Conservation (phyloP, 2,113 vertebrate genomes). For the Calypte anna region DNA sequence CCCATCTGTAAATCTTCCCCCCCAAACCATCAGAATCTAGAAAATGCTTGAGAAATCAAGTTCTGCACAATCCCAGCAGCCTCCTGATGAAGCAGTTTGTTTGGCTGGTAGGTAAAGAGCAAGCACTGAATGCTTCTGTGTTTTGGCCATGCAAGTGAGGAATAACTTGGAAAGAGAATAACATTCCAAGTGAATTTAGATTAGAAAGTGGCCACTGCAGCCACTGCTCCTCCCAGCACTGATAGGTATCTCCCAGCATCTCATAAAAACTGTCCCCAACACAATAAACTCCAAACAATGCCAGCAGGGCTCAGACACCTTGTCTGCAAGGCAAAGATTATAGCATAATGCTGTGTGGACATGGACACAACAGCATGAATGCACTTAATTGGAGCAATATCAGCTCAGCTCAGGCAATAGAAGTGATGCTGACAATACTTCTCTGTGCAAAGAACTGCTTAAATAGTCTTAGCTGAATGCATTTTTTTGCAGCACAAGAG, state of each 20-base stretch:
- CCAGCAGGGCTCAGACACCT: conserved; percentile 38
- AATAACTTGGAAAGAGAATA: not conserved
- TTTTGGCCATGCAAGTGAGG: not conserved
- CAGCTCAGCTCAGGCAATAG: not conserved
- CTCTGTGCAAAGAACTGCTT: conserved; percentile 21
- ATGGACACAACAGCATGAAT: not conserved
- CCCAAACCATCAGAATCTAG: not conserved
- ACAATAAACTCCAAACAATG: not conserved
- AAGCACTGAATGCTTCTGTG: not conserved
- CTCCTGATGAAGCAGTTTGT: not conserved
- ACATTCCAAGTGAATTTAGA: not conserved
- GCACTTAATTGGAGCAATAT: conserved; percentile 12
- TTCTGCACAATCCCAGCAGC: not conserved
- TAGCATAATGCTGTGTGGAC: not conserved
- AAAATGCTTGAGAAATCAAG: not conserved
- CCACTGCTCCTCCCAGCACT: not conserved
- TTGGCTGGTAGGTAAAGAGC: not conserved
- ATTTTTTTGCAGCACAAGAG: conserved; percentile 21
- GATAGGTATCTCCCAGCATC: not conserved
- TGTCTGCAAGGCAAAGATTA: conserved; percentile 22
- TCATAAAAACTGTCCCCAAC: not conserved
- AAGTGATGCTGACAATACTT: conserved; percentile 15
- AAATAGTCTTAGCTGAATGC: conserved; percentile 18
- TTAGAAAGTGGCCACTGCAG: not conserved
- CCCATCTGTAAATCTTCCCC: not conserved